Conservation (phyloP, 2,888 invertebrate species). For the Oscheius sp. region DNA sequence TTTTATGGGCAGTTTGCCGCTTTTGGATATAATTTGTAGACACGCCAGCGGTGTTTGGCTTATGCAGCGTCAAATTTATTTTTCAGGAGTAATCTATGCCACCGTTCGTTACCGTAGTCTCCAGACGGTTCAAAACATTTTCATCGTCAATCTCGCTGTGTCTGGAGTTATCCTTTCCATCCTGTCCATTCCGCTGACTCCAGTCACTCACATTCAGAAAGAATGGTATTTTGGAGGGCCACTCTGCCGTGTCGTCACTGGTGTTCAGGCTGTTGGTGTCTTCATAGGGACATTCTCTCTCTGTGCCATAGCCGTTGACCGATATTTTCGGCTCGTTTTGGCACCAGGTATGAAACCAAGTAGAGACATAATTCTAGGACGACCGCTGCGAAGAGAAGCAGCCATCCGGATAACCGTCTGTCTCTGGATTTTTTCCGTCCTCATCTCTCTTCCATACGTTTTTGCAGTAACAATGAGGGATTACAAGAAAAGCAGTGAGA, state of each 20-base stretch:
- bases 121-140: conserved; percentile 78
- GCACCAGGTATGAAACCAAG: conserved; percentile 39
- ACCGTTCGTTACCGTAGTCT: conserved; percentile 49
- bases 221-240: conserved; percentile 90
- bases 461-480: conserved; percentile 77
- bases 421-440: conserved; percentile 44
- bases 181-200: conserved; percentile 93
- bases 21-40: neutral
- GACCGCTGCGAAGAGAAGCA: conserved; percentile 39
- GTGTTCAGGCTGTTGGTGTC: conserved; percentile 91
- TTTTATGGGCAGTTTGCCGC: neutral
- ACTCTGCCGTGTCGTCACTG: conserved; percentile 89
- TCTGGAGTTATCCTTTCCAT: conserved; percentile 79
- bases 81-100: conserved; percentile 39
- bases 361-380: conserved; percentile 29
- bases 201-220: conserved; percentile 86
- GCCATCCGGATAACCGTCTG: conserved; percentile 49
- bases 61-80: neutral
- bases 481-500: conserved; percentile 63
- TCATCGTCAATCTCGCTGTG: conserved; percentile 91
- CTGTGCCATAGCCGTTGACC: conserved; percentile 93
- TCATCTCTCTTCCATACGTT: conserved; percentile 88
- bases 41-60: neutral
- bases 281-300: conserved; percentile 95
- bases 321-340: conserved; percentile 76